These are phyloP conservation scores for Cynoglossus semilaevis DNA, from an alignment of 2,113 vertebrate genomes.

Conservation along the genomic window DNA sequence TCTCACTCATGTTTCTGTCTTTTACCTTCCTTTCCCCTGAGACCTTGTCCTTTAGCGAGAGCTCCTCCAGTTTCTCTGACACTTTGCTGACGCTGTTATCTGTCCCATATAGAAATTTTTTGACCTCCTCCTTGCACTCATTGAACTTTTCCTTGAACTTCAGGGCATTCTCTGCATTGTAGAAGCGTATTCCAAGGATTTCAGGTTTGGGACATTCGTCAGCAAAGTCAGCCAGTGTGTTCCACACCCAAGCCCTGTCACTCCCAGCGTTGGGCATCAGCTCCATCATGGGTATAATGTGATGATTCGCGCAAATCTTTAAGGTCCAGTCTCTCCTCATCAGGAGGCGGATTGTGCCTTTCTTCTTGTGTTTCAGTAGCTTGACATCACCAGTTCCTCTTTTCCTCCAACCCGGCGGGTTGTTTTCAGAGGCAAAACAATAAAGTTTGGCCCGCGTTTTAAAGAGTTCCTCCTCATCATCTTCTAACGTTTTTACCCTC, in stretches of 20 bases:
- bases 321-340: conserved; percentile 98
- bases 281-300: conserved; percentile 91
- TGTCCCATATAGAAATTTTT: conserved; percentile 76
- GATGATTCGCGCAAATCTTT: conserved; percentile 98
- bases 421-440: conserved; percentile 94
- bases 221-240: conserved; percentile 96
- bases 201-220: conserved; percentile 95
- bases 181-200: conserved; percentile 92
- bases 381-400: conserved; percentile 96
- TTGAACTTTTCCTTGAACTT: conserved; percentile 99
- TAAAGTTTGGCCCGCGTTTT: conserved; percentile 95
- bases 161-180: conserved; percentile 98
- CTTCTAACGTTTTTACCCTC: conserved; percentile 96
- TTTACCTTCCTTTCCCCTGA: conserved; percentile 76
- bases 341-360: conserved; percentile 91
- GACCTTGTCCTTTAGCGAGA: conserved; percentile 87
- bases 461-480: conserved; percentile 97
- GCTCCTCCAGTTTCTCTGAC: conserved; percentile 90
- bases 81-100: conserved; percentile 83
- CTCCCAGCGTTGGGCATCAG: conserved; percentile 96
- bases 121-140: conserved; percentile 91
- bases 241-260: conserved; percentile 98
- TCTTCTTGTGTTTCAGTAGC: conserved; percentile 94
- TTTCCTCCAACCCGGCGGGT: conserved; percentile 98
- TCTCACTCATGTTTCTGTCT: conserved; percentile 73